Evolutionary conservation across 2,888 invertebrate genomes (phyloP).

Genomic region (Agrochola circellaris): DNA sequence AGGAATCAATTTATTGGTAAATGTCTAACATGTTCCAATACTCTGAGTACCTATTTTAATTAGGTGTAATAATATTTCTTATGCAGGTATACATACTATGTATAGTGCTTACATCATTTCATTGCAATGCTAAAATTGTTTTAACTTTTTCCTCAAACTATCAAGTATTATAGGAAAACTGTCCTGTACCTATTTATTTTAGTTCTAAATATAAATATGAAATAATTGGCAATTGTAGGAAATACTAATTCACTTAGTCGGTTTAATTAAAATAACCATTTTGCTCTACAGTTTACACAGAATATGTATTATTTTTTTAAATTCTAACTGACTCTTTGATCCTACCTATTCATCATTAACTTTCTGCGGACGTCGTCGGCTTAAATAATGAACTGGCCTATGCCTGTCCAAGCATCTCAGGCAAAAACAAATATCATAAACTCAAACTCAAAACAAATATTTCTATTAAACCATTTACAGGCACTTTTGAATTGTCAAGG

Average conservation of each 20-base stretch:
- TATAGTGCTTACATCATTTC: slow-evolving; percentile 23
- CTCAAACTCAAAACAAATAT: too few species aligned
- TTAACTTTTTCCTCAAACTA: slow-evolving; percentile 30
- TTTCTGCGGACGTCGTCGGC: background rate
- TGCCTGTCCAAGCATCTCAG: background rate
- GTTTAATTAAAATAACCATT: background rate
- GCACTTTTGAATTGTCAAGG: too few species aligned
- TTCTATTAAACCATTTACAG: too few species aligned
- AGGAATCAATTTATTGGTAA: background rate
- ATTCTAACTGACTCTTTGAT: background rate
- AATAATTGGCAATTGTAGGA: slow-evolving; percentile 25
- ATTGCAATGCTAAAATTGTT: slow-evolving; percentile 19
- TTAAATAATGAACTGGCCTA: too few species aligned
- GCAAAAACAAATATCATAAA: background rate
- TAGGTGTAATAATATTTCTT: background rate
- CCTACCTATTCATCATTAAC: too few species aligned
- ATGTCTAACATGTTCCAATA: background rate
- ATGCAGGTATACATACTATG: background rate
- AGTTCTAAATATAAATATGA: slow-evolving; percentile 41
- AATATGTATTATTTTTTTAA: background rate
- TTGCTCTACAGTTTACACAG: background rate
- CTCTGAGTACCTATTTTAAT: background rate
- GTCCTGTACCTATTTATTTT: background rate
- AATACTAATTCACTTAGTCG: slow-evolving; percentile 17
- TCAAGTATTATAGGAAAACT: slow-evolving; percentile 17